Percentiles rank a stretch among this genome's conserved stretches.
phyloP scores from a whole-genome alignment of 2,113 vertebrate genomes.

The Periophthalmodon schlosseri region DNA sequence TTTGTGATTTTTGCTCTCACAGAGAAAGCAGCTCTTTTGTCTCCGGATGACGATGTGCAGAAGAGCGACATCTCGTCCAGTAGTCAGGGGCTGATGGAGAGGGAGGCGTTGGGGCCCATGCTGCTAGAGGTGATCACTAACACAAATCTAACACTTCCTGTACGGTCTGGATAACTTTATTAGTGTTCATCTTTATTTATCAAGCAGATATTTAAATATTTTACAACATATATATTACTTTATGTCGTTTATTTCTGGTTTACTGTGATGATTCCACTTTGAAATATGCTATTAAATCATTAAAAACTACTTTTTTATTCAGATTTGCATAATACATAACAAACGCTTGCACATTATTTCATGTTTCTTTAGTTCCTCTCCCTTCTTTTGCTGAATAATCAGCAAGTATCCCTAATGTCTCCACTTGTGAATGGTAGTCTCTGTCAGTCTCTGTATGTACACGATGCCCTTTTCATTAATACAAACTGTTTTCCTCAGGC shows the following conservation, averaged over 20 bases:
- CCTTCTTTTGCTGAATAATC: too few relatives aligned
- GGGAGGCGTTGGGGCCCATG: slow-evolving; percentile 83
- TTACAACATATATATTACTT: too few relatives aligned
- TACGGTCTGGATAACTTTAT: too few relatives aligned
- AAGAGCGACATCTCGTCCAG: slow-evolving; percentile 96
- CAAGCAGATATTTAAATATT: too few relatives aligned
- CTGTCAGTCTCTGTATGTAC: not conserved
- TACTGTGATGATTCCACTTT: too few relatives aligned
- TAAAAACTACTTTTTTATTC: too few relatives aligned
- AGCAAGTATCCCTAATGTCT: not conserved
- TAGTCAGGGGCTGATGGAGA: slow-evolving; percentile 92
- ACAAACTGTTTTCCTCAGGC: slow-evolving; percentile 74
- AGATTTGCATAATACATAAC: too few relatives aligned
- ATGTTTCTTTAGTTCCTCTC: too few relatives aligned
- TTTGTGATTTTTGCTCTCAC: slow-evolving; percentile 2
- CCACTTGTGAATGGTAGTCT: not conserved
- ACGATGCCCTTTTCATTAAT: not conserved
- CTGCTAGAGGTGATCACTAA: slow-evolving; percentile 64
- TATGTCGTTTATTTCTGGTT: too few relatives aligned
- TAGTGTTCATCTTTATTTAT: too few relatives aligned
- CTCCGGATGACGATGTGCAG: slow-evolving; percentile 89
- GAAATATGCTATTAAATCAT: too few relatives aligned
- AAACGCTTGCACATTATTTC: too few relatives aligned
- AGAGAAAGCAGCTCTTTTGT: slow-evolving; percentile 83
- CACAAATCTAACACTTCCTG: not conserved